These are phyloP conservation scores for Danio albolineatus DNA, from an alignment of 2,797 vertebrate species.

Conservation along the genomic window DNA sequence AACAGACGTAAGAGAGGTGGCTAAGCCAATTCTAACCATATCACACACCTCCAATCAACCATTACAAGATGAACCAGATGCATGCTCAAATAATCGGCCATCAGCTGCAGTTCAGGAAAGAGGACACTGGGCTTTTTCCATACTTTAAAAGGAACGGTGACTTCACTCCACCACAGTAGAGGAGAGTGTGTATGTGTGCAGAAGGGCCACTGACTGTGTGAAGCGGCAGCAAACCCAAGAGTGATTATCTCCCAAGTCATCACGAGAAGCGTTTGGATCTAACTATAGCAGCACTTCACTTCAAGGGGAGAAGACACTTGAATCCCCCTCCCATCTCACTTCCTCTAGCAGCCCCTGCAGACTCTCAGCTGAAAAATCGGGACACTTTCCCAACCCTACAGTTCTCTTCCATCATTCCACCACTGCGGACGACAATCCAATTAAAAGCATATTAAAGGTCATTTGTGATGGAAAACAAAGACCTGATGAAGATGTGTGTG, in stretches of 20 bases:
- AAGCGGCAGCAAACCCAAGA: slow-evolving; percentile 5
- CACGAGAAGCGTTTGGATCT: slow-evolving; percentile 58
- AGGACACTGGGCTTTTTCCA: slow-evolving; percentile 56
- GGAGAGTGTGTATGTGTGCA: slow-evolving; percentile 17
- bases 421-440: not conserved
- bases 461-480: not conserved
- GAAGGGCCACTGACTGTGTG: slow-evolving; percentile 12
- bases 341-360: slow-evolving; percentile 66
- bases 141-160: slow-evolving; percentile 57
- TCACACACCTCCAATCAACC: not conserved
- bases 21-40: not conserved
- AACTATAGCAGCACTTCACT: slow-evolving; percentile 75
- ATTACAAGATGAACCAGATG: not conserved
- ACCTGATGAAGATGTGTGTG: not conserved
- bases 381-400: not conserved
- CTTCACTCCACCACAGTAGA: slow-evolving; percentile 17
- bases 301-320: slow-evolving; percentile 72
- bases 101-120: slow-evolving; percentile 34
- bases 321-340: slow-evolving; percentile 71
- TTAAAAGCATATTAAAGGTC: not conserved
- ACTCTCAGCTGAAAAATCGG: slow-evolving; percentile 49
- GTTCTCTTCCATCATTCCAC: not conserved
- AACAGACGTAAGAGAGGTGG: not conserved
- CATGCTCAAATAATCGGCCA: not conserved
- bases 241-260: slow-evolving; percentile 66